Percentiles rank a stretch among this genome's conserved stretches.
These are phyloP conservation scores for Cheilinus undulatus DNA, from an alignment of 2,113 vertebrate genomes.

Conservation along the genomic window DNA sequence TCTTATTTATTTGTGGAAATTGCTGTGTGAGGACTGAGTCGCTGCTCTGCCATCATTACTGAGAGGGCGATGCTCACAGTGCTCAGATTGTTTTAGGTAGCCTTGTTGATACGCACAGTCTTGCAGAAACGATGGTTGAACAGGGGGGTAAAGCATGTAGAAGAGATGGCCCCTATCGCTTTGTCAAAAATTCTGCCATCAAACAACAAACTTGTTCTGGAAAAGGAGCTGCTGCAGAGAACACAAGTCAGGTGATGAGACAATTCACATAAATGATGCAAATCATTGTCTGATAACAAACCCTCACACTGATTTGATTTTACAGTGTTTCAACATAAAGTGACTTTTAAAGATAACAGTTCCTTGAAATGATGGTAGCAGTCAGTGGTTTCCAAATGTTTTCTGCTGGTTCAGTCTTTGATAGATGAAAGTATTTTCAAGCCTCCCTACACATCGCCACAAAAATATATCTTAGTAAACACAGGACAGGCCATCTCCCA, in stretches of 20 bases:
- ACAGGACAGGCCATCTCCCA: too few relatives aligned
- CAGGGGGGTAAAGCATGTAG: slow-evolving; percentile 29
- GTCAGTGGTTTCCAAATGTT: too few relatives aligned
- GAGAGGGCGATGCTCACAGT: slow-evolving; percentile 1
- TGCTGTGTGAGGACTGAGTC: slow-evolving; percentile 1
- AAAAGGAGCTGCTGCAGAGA: slow-evolving; percentile 25
- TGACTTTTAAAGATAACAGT: not conserved
- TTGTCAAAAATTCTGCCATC: slow-evolving; percentile 29
- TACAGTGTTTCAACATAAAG: not conserved
- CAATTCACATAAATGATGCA: slow-evolving; percentile 14
- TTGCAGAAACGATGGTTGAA: slow-evolving; percentile 52
- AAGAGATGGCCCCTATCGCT: slow-evolving; percentile 7
- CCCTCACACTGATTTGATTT: not conserved
- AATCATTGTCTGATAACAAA: slow-evolving; percentile 24
- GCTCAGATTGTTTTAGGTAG: slow-evolving; percentile 41
- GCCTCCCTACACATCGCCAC: too few relatives aligned
- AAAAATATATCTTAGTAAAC: too few relatives aligned
- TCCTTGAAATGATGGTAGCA: not conserved
- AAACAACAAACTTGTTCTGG: slow-evolving; percentile 7
- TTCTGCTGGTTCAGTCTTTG: too few relatives aligned
- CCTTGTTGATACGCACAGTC: slow-evolving; percentile 29
- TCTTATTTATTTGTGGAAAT: slow-evolving; percentile 54
- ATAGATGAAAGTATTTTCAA: too few relatives aligned
- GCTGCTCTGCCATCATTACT: not conserved
- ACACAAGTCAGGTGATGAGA: slow-evolving; percentile 34